These are phyloP conservation scores for Corythaeola cristata DNA, from an alignment of 2,113 vertebrate genomes.

Conservation along the genomic window DNA sequence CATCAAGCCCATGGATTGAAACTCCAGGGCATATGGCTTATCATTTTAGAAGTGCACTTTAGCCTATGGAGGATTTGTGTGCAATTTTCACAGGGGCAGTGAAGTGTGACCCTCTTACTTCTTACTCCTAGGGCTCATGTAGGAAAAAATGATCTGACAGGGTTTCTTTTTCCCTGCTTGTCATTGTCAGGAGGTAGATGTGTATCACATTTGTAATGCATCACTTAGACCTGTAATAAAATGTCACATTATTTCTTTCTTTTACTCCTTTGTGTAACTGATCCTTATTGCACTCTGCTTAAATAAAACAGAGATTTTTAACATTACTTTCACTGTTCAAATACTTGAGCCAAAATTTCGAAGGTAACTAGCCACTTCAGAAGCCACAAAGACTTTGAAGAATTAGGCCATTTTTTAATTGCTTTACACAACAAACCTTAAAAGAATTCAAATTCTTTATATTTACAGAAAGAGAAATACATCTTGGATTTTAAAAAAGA, in stretches of 20 bases:
- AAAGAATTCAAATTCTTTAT: neutral
- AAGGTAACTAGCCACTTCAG: neutral
- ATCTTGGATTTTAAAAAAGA: neutral
- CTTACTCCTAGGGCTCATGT: neutral
- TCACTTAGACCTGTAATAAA: neutral
- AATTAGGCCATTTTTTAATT: neutral
- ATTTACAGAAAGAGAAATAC: neutral
- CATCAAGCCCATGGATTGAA: neutral
- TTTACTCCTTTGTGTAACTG: neutral
- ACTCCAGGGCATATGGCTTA: neutral
- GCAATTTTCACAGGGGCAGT: neutral
- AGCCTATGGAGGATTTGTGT: neutral
- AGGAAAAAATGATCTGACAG: neutral
- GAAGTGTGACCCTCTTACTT: neutral
- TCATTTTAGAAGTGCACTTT: neutral
- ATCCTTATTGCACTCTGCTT: neutral
- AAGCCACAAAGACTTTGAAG: neutral
- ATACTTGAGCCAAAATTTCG: neutral
- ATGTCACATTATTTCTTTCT: neutral
- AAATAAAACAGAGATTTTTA: neutral
- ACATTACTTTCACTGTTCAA: neutral
- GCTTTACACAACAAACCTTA: neutral
- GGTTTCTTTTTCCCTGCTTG: neutral
- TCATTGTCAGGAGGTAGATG: neutral
- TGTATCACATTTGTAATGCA: neutral